A percentile compares a stretch with the other conserved stretches of the same genome.
Conservation (phyloP, 2,113 vertebrate species). For the Chrysemys picta region DNA sequence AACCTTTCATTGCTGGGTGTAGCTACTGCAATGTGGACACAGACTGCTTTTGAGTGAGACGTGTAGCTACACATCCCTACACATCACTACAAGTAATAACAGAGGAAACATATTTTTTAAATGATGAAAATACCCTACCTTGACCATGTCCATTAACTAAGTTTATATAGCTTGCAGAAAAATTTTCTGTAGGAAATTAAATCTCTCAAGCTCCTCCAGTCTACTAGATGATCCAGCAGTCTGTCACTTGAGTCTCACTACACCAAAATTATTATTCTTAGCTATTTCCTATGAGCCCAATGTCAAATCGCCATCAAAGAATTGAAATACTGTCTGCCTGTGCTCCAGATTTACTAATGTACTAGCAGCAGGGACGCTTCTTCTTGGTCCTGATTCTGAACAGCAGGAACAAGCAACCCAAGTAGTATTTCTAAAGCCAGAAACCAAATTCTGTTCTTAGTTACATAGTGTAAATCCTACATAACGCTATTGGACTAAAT, state of each 20-base stretch:
- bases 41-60: too few relatives aligned
- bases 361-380: accelerated
- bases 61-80: too few relatives aligned
- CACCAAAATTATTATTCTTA: background rate
- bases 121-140: background rate
- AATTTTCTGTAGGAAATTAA: background rate
- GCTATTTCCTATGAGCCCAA: background rate
- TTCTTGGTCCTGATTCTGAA: background rate
- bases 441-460: background rate
- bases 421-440: background rate
- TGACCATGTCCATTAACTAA: background rate
- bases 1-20: too few relatives aligned
- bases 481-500: background rate
- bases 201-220: accelerated
- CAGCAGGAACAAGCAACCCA: background rate
- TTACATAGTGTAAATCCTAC: background rate
- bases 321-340: background rate
- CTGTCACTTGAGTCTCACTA: background rate
- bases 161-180: background rate
- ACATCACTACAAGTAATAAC: background rate
- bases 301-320: background rate
- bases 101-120: background rate
- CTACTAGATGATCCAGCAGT: background rate
- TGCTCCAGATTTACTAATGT: background rate
- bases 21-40: too few relatives aligned